phyloP scores from a whole-genome alignment of 2,888 invertebrate species.

The Tribolium freemani region DNA sequence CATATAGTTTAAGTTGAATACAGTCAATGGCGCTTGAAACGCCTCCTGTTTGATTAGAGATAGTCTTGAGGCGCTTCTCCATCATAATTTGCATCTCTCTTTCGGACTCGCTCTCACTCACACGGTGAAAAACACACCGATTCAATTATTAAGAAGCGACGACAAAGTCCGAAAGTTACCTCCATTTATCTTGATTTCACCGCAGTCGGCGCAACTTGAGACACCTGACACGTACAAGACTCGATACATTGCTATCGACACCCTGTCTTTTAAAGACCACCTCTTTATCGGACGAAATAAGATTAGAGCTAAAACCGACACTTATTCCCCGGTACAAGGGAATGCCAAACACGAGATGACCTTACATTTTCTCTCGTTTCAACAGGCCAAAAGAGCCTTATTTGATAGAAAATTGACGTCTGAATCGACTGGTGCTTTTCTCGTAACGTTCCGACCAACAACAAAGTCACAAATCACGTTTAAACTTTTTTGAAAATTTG shows the following conservation, averaged over 20 bases:
- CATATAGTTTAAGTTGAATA: slow-evolving; percentile 25
- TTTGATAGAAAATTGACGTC: no score
- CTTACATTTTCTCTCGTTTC: no score
- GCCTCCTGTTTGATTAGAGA: slow-evolving; percentile 29
- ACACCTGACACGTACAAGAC: slow-evolving; percentile 18
- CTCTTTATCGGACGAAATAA: slow-evolving; percentile 15
- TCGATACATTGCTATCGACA: slow-evolving; percentile 23
- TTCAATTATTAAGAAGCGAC: neutral
- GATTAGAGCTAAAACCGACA: slow-evolving; percentile 26
- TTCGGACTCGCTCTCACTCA: no score
- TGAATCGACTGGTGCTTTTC: no score
- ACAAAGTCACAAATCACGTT: no score
- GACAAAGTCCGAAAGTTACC: neutral
- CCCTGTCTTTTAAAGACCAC: slow-evolving; percentile 11
- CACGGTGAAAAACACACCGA: neutral
- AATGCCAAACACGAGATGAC: neutral
- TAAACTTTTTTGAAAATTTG: no score
- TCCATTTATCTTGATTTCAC: neutral
- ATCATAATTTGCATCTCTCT: no score
- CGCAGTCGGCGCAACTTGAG: neutral
- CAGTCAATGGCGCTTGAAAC: slow-evolving; percentile 38
- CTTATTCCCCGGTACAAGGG: slow-evolving; percentile 7
- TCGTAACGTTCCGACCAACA: no score
- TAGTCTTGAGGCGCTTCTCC: slow-evolving; percentile 13
- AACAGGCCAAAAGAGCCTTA: neutral